Evolutionary conservation across 2,113 vertebrate genomes (phyloP).

Genomic region (Phycodurus eques): DNA sequence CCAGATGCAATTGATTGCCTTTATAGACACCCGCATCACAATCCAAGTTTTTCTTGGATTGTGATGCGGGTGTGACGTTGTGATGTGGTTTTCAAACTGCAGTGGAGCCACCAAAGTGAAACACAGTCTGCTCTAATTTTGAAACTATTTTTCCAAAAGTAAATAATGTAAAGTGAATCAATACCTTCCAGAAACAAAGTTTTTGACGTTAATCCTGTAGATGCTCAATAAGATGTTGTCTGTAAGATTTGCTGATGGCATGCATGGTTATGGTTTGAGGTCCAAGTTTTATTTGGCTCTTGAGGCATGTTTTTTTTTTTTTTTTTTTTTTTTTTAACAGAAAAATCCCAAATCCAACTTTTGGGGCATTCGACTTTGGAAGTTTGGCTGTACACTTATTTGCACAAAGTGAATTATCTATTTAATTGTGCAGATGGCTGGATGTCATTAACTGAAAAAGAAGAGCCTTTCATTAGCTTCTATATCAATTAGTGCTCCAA

Average conservation of each 20-base stretch:
- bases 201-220: neutral
- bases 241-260: neutral
- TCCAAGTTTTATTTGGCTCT: too few relatives aligned
- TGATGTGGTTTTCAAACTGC: neutral
- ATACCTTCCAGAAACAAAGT: neutral
- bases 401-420: constrained; percentile 21
- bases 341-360: too few relatives aligned
- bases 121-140: neutral
- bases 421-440: constrained; percentile 29
- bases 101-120: neutral
- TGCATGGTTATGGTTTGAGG: neutral
- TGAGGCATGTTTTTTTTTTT: neutral
- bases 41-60: constrained; percentile 31
- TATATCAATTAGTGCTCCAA: constrained; percentile 47
- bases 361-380: too few relatives aligned
- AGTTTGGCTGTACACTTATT: constrained; percentile 7
- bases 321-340: too few relatives aligned
- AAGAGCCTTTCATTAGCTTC: constrained; percentile 37
- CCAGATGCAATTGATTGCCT: constrained; percentile 17
- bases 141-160: neutral
- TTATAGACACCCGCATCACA: too few relatives aligned
- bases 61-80: neutral
- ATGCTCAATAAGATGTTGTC: neutral
- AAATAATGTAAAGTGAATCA: neutral
- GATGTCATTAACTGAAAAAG: constrained; percentile 9